Percentiles rank a stretch among this genome's conserved stretches.
These are phyloP conservation scores for Drosophila sordidula DNA, from an alignment of 2,888 invertebrate species.

Conservation along the genomic window DNA sequence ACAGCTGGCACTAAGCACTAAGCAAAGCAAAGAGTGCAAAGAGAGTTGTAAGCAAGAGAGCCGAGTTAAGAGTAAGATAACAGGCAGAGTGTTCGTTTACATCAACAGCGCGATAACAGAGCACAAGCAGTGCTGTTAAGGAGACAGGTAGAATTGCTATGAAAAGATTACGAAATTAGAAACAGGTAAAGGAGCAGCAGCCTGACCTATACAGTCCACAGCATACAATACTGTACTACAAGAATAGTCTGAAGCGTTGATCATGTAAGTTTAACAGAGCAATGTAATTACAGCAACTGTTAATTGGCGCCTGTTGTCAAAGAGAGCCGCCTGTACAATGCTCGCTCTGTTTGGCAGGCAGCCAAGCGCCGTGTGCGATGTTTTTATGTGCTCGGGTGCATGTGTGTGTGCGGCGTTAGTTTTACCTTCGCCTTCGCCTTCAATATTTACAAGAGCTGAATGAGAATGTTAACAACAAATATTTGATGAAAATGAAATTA, in stretches of 20 bases:
- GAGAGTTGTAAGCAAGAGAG: not conserved
- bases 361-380: conserved; percentile 52
- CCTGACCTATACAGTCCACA: not conserved
- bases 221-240: too few species aligned
- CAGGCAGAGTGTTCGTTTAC: conserved; percentile 2
- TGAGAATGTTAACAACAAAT: conserved; percentile 54
- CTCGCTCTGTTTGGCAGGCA: conserved; percentile 38
- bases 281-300: conserved; percentile 14
- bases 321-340: not conserved
- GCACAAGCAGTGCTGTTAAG: not conserved
- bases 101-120: conserved; percentile 2
- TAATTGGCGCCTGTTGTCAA: conserved; percentile 3
- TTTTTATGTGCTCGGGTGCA: conserved; percentile 8
- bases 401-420: conserved; percentile 10
- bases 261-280: conserved; percentile 24
- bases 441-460: conserved; percentile 39
- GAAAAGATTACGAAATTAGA: conserved; percentile 12
- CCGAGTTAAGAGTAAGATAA: conserved; percentile 9
- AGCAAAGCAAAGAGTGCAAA: not conserved
- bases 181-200: not conserved
- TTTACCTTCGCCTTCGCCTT: conserved; percentile 52
- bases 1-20: conserved; percentile 6
- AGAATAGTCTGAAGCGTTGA: conserved; percentile 8
- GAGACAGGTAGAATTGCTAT: not conserved
- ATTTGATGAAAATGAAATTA: conserved; percentile 56